A percentile compares a stretch with the other conserved stretches of the same genome.
phyloP scores from a whole-genome alignment of 1,140 invertebrate genomes.

The Telenomus remus region DNA sequence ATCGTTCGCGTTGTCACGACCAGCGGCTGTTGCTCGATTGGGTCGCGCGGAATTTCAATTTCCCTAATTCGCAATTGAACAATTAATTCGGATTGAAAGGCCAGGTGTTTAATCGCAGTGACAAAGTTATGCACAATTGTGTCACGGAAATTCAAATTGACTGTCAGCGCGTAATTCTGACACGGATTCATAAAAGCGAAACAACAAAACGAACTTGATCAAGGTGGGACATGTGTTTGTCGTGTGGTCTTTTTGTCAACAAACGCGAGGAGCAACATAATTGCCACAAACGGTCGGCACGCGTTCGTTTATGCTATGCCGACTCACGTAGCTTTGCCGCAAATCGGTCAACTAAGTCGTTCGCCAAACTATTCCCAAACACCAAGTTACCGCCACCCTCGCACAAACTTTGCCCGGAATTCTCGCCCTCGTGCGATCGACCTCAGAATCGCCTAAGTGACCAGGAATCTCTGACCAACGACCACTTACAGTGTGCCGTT shows the following conservation, averaged over 20 bases:
- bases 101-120: too few species aligned
- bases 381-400: slow-evolving; percentile 62
- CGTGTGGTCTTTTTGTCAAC: not conserved
- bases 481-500: slow-evolving; percentile 51
- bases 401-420: slow-evolving; percentile 60
- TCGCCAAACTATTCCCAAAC: slow-evolving; percentile 68
- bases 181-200: too few species aligned
- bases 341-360: slow-evolving; percentile 64
- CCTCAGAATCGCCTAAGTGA: slow-evolving; percentile 60
- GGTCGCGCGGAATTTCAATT: too few species aligned
- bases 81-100: too few species aligned
- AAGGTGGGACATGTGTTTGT: too few species aligned
- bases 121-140: too few species aligned
- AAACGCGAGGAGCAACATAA: not conserved
- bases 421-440: slow-evolving; percentile 57
- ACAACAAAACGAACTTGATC: too few species aligned
- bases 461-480: slow-evolving; percentile 61
- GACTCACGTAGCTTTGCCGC: slow-evolving; percentile 56
- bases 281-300: not conserved
- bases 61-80: too few species aligned
- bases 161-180: too few species aligned
- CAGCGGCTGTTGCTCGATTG: not conserved
- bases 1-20: slow-evolving; percentile 25
- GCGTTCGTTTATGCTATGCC: slow-evolving; percentile 24
- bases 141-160: too few species aligned